Evolutionary conservation across 2,113 vertebrate genomes (phyloP), one percentile per base, ranked within the genome.

Genomic region (Phaetusa simplex): DNA sequence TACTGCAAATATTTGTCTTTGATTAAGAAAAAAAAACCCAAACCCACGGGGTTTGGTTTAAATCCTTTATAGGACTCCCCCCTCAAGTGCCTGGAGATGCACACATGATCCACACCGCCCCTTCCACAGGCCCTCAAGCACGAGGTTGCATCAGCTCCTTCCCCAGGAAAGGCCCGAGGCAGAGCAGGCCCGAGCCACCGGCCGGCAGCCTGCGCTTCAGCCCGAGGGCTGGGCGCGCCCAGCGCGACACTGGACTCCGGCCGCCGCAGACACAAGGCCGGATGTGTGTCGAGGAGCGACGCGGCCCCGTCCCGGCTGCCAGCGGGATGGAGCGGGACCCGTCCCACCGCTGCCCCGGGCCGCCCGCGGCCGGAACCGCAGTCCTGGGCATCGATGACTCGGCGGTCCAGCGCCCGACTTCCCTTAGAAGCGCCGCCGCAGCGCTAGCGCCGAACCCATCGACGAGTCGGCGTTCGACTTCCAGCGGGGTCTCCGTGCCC

Each of bases 101-200:
- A 27, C 4, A 2, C 2, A 8, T 0, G 38, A 23, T 14, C 24
- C 53, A 18, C 12, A 7, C 21, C 21, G 47, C 22, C 21, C 9
- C 40, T 53, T 27, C 7, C 17, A 20, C 3, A 2, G 29, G 11
- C 8, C 9, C 23, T 18, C 34, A 18, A 8, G 15, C 36, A 22
- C 38, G 6, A 16, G 26, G 1, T 8, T 2, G 9, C 11, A 45
- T 2, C 22, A 4, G 0, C 10, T 22, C 22, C 23, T 32, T 74
- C 19, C 69, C 21, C 2, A 3, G 9, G 29, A 17, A 32, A 36
- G 30, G 42, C 22, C 2, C 13, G 40, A 17, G 10, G 20, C 59
- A 16, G 9, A 27, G 29, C n/a, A 14, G 32, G n/a, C 17, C 32
- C 20, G 4, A 43, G 19, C 6, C 32, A 3, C 1, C 1, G 13